These are phyloP conservation scores for Pandemis cinnamomeana DNA, from an alignment of 2,888 invertebrate genomes.

Conservation along the genomic window DNA sequence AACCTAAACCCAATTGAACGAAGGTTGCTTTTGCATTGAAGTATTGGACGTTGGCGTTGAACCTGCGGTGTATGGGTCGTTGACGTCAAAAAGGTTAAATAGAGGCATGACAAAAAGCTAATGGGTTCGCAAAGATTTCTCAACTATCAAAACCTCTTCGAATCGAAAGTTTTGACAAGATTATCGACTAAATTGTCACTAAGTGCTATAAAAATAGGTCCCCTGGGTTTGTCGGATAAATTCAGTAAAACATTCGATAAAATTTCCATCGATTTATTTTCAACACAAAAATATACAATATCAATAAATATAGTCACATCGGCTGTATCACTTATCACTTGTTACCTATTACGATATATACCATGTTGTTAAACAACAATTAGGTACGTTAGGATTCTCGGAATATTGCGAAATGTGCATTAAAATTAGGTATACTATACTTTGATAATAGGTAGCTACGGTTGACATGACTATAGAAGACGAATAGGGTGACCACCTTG, in stretches of 20 bases:
- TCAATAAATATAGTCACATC: constrained; percentile 83
- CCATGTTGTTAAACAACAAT: constrained; percentile 76
- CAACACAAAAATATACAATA: constrained; percentile 83
- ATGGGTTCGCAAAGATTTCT: too few relatives aligned
- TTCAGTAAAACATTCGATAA: constrained; percentile 42
- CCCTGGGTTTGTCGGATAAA: neutral
- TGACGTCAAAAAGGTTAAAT: too few relatives aligned
- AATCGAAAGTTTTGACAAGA: too few relatives aligned
- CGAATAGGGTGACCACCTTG: too few relatives aligned
- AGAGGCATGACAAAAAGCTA: too few relatives aligned
- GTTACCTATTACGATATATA: constrained; percentile 71
- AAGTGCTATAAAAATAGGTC: too few relatives aligned
- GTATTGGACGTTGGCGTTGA: too few relatives aligned
- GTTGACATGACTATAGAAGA: constrained; percentile 20
- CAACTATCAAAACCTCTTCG: too few relatives aligned
- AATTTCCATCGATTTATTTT: constrained; percentile 72
- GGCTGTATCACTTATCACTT: constrained; percentile 70
- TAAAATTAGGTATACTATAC: constrained; percentile 1
- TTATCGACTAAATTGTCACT: too few relatives aligned
- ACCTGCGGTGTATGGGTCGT: too few relatives aligned
- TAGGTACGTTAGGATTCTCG: constrained; percentile 26
- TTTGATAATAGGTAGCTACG: constrained; percentile 7
- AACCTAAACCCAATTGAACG: too few relatives aligned
- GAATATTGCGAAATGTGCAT: constrained; percentile 12
- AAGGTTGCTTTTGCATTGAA: too few relatives aligned